Percentiles rank a stretch among this genome's conserved stretches.
These are phyloP conservation scores for Mobula hypostoma DNA, from an alignment of 2,113 vertebrate genomes.

Conservation along the genomic window DNA sequence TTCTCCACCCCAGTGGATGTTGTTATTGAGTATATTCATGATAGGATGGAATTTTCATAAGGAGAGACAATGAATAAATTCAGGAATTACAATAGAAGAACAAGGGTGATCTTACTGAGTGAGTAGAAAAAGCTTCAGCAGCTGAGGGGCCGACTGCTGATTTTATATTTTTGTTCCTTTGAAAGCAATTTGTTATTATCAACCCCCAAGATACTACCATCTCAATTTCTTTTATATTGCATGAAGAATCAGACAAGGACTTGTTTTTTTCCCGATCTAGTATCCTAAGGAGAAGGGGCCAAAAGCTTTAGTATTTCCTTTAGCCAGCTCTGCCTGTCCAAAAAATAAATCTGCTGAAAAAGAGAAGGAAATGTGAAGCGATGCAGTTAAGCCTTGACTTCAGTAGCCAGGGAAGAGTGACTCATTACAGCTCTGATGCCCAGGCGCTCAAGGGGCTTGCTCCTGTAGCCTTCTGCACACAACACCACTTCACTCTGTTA, in stretches of 20 bases:
- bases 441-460: neutral
- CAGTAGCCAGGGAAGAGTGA: neutral
- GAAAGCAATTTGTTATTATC: neutral
- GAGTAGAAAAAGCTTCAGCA: too few species aligned
- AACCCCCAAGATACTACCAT: neutral
- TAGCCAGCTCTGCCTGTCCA: slow-evolving; percentile 54
- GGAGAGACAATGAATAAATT: too few species aligned
- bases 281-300: slow-evolving; percentile 46
- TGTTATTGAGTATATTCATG: too few species aligned
- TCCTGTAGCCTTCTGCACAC: neutral
- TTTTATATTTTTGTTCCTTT: neutral
- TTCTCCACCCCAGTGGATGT: too few species aligned
- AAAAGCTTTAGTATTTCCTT: slow-evolving; percentile 51
- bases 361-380: slow-evolving; percentile 3
- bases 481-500: neutral
- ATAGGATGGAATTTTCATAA: too few species aligned
- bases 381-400: neutral
- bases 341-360: slow-evolving; percentile 46
- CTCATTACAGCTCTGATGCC: neutral
- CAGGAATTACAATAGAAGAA: too few species aligned
- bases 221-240: neutral
- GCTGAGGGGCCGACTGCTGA: too few species aligned
- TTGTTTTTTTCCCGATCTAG: slow-evolving; percentile 45
- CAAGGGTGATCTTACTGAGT: too few species aligned
- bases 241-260: slow-evolving; percentile 40